phyloP scores from a whole-genome alignment of 2,113 vertebrate genomes.

The Zapus hudsonius region DNA sequence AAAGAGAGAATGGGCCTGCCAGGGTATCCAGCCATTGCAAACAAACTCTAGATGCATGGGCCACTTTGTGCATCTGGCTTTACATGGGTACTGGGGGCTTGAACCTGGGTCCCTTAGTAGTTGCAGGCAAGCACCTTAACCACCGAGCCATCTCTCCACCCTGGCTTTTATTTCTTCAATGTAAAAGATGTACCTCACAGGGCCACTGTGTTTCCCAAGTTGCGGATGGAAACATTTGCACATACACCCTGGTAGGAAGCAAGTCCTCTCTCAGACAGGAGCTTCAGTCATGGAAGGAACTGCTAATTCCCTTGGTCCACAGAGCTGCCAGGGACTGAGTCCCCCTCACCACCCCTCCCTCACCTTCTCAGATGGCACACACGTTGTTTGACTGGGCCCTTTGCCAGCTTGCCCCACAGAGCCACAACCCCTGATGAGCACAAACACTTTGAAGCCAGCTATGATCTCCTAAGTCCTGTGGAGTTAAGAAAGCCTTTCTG shows the following conservation, averaged over 20 bases:
- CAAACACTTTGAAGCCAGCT: neutral
- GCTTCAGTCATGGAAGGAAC: rapidly evolving
- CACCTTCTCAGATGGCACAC: rapidly evolving
- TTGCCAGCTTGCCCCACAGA: too few relatives aligned
- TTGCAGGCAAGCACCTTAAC: too few relatives aligned
- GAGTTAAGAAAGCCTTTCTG: neutral
- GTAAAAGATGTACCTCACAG: neutral
- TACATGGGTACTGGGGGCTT: too few relatives aligned
- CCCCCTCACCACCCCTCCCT: rapidly evolving
- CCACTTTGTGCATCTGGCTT: too few relatives aligned
- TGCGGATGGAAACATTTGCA: neutral
- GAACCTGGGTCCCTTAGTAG: too few relatives aligned
- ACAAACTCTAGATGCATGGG: too few relatives aligned
- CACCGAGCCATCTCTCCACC: too few relatives aligned
- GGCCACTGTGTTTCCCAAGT: neutral
- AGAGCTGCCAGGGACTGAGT: too few relatives aligned
- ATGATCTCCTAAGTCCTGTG: neutral
- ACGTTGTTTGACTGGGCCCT: neutral
- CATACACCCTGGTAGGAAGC: neutral
- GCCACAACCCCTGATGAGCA: neutral
- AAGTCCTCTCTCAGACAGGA: neutral
- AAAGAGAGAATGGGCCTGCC: too few relatives aligned
- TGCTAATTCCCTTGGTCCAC: rapidly evolving
- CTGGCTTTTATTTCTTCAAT: neutral
- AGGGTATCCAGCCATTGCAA: too few relatives aligned